These are phyloP conservation scores for Planococcus citri DNA, from an alignment of 1,140 invertebrate species.

Conservation along the genomic window DNA sequence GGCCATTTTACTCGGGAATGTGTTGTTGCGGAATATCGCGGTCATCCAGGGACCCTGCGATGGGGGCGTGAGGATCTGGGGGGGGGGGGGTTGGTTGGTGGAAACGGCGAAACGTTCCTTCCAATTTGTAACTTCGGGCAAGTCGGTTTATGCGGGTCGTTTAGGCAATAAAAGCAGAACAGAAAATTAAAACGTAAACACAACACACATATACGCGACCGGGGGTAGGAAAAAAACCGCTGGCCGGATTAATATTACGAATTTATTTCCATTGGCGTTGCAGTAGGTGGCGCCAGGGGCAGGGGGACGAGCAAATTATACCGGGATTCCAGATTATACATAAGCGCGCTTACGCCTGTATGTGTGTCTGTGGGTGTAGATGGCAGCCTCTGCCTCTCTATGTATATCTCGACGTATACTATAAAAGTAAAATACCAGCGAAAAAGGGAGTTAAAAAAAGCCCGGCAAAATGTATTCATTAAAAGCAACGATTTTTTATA, in stretches of 20 bases:
- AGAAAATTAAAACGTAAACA: constrained; percentile 14
- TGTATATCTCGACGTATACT: no score
- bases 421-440: not conserved
- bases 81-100: no score
- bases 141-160: constrained; percentile 5
- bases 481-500: constrained; percentile 14
- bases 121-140: constrained; percentile 6
- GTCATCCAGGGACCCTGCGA: no score
- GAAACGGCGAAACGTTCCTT: not conserved
- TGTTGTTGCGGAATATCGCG: no score
- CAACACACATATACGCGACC: not conserved
- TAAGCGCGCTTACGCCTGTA: not conserved
- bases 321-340: not conserved
- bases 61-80: no score
- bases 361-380: not conserved
- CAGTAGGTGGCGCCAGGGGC: not conserved
- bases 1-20: not conserved
- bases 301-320: constrained; percentile 4
- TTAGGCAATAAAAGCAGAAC: constrained; percentile 11
- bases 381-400: not conserved
- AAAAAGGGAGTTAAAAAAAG: not conserved
- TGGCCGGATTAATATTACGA: constrained; percentile 11
- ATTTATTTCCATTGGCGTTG: constrained; percentile 13
- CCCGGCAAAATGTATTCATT: constrained; percentile 10
- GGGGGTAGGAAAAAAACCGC: not conserved